A percentile compares a stretch with the other conserved stretches of the same genome.
phyloP scores from a whole-genome alignment of 2,113 vertebrate genomes.

The Rhabdomys dilectus region DNA sequence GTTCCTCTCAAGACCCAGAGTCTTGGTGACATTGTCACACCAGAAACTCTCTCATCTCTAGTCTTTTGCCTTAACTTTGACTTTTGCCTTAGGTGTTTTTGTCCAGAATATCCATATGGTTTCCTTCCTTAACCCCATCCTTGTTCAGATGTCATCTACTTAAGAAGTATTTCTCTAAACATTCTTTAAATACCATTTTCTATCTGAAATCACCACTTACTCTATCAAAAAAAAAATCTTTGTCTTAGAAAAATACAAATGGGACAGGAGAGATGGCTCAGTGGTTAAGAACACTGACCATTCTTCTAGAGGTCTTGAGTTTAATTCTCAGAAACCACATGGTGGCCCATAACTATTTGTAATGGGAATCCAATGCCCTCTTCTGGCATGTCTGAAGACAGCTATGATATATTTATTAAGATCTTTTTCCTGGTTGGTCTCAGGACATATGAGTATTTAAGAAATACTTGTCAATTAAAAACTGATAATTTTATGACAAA shows the following conservation, averaged over 20 bases:
- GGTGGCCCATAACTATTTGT: too few species aligned
- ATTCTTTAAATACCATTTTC: background rate
- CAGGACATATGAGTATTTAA: background rate
- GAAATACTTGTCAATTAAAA: conserved; percentile 23
- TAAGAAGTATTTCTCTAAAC: background rate
- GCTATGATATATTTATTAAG: too few species aligned
- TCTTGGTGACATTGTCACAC: background rate
- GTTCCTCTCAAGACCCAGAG: background rate
- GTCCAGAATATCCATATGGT: background rate
- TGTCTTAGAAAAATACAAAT: background rate
- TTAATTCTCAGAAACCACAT: too few species aligned
- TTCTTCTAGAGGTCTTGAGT: too few species aligned
- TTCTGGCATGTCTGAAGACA: too few species aligned
- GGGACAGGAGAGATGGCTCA: too few species aligned
- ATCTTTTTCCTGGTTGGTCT: background rate
- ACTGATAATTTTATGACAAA: background rate
- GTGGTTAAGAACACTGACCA: too few species aligned
- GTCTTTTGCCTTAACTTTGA: background rate
- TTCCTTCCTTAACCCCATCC: background rate
- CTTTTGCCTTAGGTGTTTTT: background rate
- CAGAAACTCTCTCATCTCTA: background rate
- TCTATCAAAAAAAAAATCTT: background rate
- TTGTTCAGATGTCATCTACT: background rate
- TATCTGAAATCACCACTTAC: background rate
- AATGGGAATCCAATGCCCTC: too few species aligned